Evolutionary conservation across 2,113 vertebrate species (phyloP).

Genomic region (Coregonus clupeaformis): DNA sequence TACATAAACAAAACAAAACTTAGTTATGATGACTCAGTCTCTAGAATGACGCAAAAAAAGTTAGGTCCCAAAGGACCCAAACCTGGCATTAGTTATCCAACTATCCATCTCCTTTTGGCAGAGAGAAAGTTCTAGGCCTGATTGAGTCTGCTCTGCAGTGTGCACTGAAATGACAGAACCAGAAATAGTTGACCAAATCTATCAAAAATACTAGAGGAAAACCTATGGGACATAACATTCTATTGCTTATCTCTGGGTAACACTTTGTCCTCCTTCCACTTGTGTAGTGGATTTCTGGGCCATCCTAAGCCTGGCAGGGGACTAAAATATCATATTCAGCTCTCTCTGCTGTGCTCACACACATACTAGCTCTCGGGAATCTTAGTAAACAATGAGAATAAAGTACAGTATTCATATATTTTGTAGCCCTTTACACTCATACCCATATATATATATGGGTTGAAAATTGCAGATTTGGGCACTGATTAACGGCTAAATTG

Average conservation of each 20-base stretch:
- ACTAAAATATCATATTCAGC: background rate
- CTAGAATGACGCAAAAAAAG: no score
- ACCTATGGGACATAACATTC: background rate
- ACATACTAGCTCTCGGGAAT: constrained; percentile 7
- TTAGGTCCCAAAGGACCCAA: no score
- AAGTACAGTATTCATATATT: background rate
- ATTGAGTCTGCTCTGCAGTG: background rate
- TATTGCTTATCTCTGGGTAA: constrained; percentile 11
- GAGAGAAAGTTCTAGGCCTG: background rate
- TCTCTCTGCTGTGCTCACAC: constrained; percentile 1
- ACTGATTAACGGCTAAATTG: no score
- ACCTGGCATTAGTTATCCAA: no score
- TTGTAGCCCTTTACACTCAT: background rate
- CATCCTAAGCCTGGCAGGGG: constrained; percentile 1
- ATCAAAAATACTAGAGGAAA: constrained; percentile 19
- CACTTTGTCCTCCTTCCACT: constrained; percentile 3
- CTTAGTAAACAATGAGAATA: background rate
- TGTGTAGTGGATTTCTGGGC: constrained; percentile 21
- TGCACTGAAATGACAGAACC: constrained; percentile 18
- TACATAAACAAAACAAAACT: no score
- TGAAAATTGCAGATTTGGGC: no score
- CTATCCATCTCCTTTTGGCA: background rate
- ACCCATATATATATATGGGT: no score
- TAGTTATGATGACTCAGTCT: no score
- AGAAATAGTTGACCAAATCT: constrained; percentile 8